Conservation (phyloP, 1,140 invertebrate species). For the fruit fly (Drosophila melanogaster) region Release_6_plus_ISO1_MT NT_037436.4:5540001-5540500, state of each 20-base stretch:
- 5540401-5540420: conserved; percentile 71
- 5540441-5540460: conserved; percentile 54
- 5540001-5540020: conserved; percentile 49
- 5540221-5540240: conserved; percentile 81
- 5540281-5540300: conserved; percentile 54
- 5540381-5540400: conserved; percentile 73
- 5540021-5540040: conserved; percentile 45
- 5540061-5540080: conserved; percentile 5
- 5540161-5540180: conserved; percentile 74
- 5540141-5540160: conserved; percentile 47
- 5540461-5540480: conserved; percentile 44
- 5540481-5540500: conserved; percentile 70
- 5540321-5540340: conserved; percentile 69
- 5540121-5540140: conserved; percentile 39
- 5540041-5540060: conserved; percentile 46
- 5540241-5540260: conserved; percentile 72
- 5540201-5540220: conserved; percentile 66
- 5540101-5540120: conserved; percentile 28
- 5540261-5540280: conserved; percentile 53
- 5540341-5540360: conserved; percentile 81
- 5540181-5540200: conserved; percentile 62
- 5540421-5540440: conserved; percentile 57
- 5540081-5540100: conserved; percentile 5
- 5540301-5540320: conserved; percentile 64
- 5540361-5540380: conserved; percentile 50